Base-by-base conservation (phyloP, 2,888 invertebrate genomes). In the Digitonthophagus gazella region DNA sequence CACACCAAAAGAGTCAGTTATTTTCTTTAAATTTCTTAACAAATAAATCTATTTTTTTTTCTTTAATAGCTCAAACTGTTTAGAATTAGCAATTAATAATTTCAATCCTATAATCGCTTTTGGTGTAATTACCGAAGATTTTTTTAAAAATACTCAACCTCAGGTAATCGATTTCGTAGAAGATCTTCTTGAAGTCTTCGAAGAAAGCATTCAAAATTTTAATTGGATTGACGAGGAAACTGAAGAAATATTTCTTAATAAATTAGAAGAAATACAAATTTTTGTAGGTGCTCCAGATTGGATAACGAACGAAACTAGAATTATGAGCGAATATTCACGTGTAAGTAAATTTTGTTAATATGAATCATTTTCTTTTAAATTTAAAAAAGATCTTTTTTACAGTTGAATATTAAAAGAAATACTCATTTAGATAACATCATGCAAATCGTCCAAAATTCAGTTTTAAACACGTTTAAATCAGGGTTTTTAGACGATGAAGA, bases 171-270 rank as follows among this genome's bases (percentile, higher is more conserved):
- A 61, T 18, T 61, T 61, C 6, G n/a, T 18, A 6, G 61, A 61
- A 61, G 18, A n/a, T 18, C n/a, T 61, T 5, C 11, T 18, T 11
- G 61, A 61, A 16, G 86, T 92, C 0, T 89, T 93, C 76, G 86
- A 88, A 1, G 84, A 86, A 64, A 82, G 92, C 66, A 90, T 93
- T 0, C 82, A 84, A 0, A 80, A 84, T 66, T 84, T 88, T 0
- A 86, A 85, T 68, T 93, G 93, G 93, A 93, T 93, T 92, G 93
- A 93, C 76, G 82, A 83, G 16, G 79, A 84, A 44, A 44, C 1
- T 2, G 11, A 44, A 44, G 28, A 44, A 3, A 8, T 44, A 11
- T 8, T 44, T 44, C 11, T 8, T 44, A 44, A 44, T 1, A 44
- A 44, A 44, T 3, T 44, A 44, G 28, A 6, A 8, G 6, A 6